These are phyloP conservation scores for Thaumatotibia leucotreta DNA, from an alignment of 1,140 invertebrate species.

Conservation along the genomic window DNA sequence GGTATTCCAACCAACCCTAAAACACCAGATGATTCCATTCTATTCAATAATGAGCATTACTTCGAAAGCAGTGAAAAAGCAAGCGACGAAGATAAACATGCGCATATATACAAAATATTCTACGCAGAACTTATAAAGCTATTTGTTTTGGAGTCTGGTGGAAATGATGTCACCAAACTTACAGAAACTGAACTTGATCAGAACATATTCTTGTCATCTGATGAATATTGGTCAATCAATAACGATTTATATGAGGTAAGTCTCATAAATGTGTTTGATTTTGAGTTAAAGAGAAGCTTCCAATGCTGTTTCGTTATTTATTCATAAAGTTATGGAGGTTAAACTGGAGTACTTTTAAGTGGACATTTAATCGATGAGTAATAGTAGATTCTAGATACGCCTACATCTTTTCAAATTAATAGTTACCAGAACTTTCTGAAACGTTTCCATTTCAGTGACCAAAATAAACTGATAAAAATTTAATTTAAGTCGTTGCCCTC, in stretches of 20 bases:
- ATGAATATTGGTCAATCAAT: constrained; percentile 72
- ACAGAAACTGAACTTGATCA: constrained; percentile 59
- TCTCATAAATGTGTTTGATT: constrained; percentile 9
- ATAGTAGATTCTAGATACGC: neutral
- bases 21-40: neutral
- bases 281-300: neutral
- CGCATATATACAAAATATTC: constrained; percentile 45
- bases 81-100: constrained; percentile 40
- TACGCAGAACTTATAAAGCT: constrained; percentile 58
- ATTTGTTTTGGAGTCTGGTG: constrained; percentile 42
- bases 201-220: constrained; percentile 63
- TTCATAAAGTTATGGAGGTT: neutral
- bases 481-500: neutral
- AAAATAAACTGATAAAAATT: neutral
- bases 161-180: constrained; percentile 32
- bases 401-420: neutral
- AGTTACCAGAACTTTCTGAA: neutral
- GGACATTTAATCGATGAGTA: neutral
- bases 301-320: neutral
- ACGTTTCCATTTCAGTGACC: neutral
- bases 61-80: constrained; percentile 20
- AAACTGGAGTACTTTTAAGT: neutral
- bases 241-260: constrained; percentile 75
- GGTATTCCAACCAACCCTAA: neutral
- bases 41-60: constrained; percentile 3